Base-by-base conservation (phyloP, 2,888 invertebrate genomes). In the Dicyrtomina minuta region DNA sequence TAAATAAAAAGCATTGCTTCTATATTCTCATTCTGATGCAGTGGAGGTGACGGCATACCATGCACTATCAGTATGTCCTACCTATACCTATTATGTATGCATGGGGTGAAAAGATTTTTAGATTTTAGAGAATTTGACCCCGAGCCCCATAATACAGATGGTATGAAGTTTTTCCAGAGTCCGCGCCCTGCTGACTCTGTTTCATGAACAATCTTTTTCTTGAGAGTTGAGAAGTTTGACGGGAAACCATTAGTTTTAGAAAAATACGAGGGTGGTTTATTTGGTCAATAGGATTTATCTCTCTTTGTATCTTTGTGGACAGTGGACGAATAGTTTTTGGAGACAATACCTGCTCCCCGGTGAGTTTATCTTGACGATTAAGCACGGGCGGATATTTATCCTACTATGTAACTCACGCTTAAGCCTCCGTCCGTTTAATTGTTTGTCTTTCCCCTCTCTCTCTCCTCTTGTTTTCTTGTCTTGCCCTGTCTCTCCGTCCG, bases 241-340 rank as follows among this genome's bases (percentile, higher is more conserved):
- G 68, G 55, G 62, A 60, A 68, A 60, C 67, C 43, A 60, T 61
- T 51, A 51, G 49, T 68, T 61, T 60, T 60, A 43, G 27, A 44
- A 58, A 51, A 61, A 68, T 56, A 62, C 68, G 68, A 68, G 68
- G 68, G 68, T 68, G 68, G 68, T 68, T 68, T 68, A 68, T 68
- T 68, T 68, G 62, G 62, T 68, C 62, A 68, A 68, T 68, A 68
- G 68, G 58, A 62, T 62, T 68, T 68, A 62, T 68, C 61, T 68
- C 17, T 62, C 56, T 55, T 68, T 53, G 62, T 56, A 68, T 62
- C 68, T 68, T 68, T 68, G 62, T 68, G 68, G 68, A 61, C 55
- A 68, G 62, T 68, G 62, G 62, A 68, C 62, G 62, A 41, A 44
- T 55, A 61, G 39, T 44, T 22, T 12, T 61, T 62, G 62, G 68